Conservation (phyloP, 2,797 vertebrate species). For the Amazonetta brasiliensis region DNA sequence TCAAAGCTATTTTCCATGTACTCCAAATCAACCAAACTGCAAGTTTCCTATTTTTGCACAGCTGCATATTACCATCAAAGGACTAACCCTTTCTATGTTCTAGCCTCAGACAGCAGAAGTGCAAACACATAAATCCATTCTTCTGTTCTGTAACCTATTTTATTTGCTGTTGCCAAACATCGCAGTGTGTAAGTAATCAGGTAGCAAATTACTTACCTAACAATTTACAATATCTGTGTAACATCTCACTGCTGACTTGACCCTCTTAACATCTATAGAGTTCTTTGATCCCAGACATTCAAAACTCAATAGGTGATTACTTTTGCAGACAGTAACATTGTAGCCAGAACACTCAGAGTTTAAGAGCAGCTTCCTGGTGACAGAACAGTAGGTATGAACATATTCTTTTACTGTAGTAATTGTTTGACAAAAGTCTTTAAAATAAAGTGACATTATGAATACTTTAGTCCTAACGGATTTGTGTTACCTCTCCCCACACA, state of each 20-base stretch:
- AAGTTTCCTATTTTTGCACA: background rate
- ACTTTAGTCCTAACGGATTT: background rate
- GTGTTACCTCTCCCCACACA: background rate
- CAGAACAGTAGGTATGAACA: background rate
- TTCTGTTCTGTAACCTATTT: background rate
- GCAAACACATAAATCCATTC: background rate
- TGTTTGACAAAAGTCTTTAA: background rate
- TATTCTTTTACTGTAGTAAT: background rate
- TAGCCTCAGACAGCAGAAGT: background rate
- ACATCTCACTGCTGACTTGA: background rate
- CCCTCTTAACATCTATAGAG: background rate
- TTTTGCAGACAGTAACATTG: background rate
- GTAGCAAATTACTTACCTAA: background rate
- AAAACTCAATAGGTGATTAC: background rate
- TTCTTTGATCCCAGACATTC: background rate
- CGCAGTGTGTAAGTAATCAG: background rate
- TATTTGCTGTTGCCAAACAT: background rate
- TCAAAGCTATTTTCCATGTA: background rate
- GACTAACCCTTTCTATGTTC: background rate
- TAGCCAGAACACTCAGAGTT: background rate
- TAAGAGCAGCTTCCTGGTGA: background rate
- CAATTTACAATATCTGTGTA: background rate
- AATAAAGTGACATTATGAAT: background rate
- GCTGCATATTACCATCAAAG: background rate
- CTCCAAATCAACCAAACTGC: background rate